Evolutionary conservation across 2,888 invertebrate species (phyloP), one percentile per base, ranked within the genome.

Genomic region (Cryptophagus acutangulus): DNA sequence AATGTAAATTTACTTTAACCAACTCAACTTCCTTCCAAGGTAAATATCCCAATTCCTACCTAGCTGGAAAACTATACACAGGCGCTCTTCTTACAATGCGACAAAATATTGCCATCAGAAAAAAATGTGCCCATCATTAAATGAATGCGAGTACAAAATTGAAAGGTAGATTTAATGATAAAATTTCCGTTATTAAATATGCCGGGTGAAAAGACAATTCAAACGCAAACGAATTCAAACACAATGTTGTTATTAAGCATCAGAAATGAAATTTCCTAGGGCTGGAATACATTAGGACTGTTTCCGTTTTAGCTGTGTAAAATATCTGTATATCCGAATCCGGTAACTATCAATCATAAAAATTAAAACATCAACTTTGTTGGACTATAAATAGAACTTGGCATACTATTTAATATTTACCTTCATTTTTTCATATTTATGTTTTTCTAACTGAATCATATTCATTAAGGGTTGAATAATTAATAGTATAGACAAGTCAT

Each of bases 221-320:
- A n/a, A n/a, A n/a, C n/a, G n/a, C n/a, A n/a, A n/a, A n/a, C n/a
- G n/a, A n/a, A n/a, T n/a, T n/a, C n/a, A n/a, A n/a, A n/a, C n/a
- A n/a, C n/a, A n/a, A n/a, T n/a, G n/a, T n/a, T n/a, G n/a, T n/a
- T n/a, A n/a, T n/a, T n/a, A n/a, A n/a, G n/a, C n/a, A n/a, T n/a
- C n/a, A 49, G 50, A 54, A 55, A 54, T 55, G 51, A 57, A 55
- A 54, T 55, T 56, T 53, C 50, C 49, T 48, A 41, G 41, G 50
- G 41, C 45, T 49, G 49, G 50, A 56, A 55, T 55, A 49, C 56
- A 52, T 55, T 52, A 52, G 46, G 44, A 37, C 38, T 45, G 52
- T 49, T 55, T 54, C 54, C 51, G 51, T 41, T 45, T 40, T 43
- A 46, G 33, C 46, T 40, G 46, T 46, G 33, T 42, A 48, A 48